A percentile compares a stretch with the other conserved stretches of the same genome.
Conservation (phyloP, 2,113 vertebrate genomes). For the Gopherus flavomarginatus region DNA sequence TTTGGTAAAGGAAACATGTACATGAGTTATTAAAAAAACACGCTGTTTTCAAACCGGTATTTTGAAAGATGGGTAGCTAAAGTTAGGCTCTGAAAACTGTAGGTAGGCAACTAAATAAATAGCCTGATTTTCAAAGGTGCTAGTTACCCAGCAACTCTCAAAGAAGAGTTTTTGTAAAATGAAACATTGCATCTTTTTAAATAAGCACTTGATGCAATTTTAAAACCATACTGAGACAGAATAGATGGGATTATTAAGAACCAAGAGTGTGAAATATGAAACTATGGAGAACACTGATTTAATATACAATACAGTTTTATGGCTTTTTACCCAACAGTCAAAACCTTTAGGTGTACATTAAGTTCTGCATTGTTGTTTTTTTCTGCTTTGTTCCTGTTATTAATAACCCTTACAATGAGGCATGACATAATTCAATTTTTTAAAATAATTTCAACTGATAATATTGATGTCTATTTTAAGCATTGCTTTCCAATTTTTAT, state of each 20-base stretch:
- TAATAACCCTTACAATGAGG: neutral
- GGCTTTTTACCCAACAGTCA: neutral
- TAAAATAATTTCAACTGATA: neutral
- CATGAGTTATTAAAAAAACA: neutral
- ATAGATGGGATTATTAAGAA: neutral
- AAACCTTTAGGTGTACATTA: neutral
- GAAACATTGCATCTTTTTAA: neutral
- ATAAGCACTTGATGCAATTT: neutral
- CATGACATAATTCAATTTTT: neutral
- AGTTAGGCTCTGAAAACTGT: neutral
- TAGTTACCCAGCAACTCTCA: neutral
- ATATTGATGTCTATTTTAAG: neutral
- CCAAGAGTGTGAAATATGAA: fast-evolving
- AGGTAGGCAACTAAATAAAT: neutral
- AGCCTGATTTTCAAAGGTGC: neutral
- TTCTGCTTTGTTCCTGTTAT: neutral
- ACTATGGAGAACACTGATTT: neutral
- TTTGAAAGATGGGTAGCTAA: neutral
- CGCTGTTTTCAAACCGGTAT: neutral
- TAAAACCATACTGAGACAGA: neutral
- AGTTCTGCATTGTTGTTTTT: fast-evolving
- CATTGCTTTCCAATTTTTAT: neutral
- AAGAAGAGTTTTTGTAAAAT: neutral
- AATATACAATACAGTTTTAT: neutral
- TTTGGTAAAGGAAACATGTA: neutral